Conservation (phyloP, 2,888 invertebrate genomes). For the Ariolimax columbianus region DNA sequence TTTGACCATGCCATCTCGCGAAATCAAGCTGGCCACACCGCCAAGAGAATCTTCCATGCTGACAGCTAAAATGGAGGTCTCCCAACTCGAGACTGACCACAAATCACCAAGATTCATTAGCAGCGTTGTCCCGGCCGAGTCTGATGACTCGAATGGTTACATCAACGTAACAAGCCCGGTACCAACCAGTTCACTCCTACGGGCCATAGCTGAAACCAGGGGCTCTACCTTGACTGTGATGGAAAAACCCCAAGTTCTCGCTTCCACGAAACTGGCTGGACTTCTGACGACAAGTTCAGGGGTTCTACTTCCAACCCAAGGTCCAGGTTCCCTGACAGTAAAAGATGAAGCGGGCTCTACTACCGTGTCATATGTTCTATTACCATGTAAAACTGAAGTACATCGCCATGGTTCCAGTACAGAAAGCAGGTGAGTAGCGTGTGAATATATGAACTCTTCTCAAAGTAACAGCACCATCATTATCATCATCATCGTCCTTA, state of each 20-base stretch:
- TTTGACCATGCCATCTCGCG: not conserved
- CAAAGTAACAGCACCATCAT: not conserved
- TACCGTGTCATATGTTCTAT: constrained; percentile 22
- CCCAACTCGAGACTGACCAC: not conserved
- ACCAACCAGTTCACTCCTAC: constrained; percentile 5
- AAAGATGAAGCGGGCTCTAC: constrained; percentile 27
- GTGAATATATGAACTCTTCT: not conserved
- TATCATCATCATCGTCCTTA: not conserved
- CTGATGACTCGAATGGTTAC: constrained; percentile 34
- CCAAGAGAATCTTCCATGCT: constrained; percentile 8
- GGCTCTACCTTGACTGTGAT: not conserved
- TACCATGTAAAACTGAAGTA: constrained; percentile 16
- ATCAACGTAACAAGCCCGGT: constrained; percentile 32
- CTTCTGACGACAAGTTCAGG: constrained; percentile 30
- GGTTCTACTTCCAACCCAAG: not conserved
- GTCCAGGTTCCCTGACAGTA: not conserved
- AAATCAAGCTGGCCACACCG: not conserved
- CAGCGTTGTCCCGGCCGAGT: constrained; percentile 9
- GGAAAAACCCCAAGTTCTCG: not conserved
- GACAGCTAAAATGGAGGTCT: not conserved
- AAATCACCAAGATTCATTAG: not conserved
- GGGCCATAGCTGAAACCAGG: not conserved
- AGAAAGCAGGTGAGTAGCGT: constrained; percentile 19
- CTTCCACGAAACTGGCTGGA: constrained; percentile 27
- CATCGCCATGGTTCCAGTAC: not conserved